Conservation (phyloP, 2,797 vertebrate genomes). For the Garrulus glandarius region DNA sequence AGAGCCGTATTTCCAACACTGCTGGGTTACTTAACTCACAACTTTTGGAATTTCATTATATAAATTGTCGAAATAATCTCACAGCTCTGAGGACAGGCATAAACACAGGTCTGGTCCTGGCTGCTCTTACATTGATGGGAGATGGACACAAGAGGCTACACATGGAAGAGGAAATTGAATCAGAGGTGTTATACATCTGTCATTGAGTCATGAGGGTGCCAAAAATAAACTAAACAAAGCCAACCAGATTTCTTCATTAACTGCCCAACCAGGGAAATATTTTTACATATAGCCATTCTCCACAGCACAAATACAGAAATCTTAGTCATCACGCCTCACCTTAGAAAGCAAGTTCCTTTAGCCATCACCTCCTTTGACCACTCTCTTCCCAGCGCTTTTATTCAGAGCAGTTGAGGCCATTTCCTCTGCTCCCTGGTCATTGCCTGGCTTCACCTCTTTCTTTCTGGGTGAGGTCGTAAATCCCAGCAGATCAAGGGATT, state of each 20-base stretch:
- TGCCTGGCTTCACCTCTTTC: constrained; percentile 41
- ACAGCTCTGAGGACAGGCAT: not conserved
- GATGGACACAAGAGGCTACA: accelerated
- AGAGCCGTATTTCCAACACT: not conserved
- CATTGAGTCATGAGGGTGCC: not conserved
- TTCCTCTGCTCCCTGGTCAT: constrained; percentile 14
- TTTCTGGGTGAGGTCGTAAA: constrained; percentile 21
- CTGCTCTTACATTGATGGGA: not conserved
- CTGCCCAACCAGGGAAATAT: not conserved
- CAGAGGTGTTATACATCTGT: not conserved
- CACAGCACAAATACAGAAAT: not conserved
- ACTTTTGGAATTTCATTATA: not conserved
- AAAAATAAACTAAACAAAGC: not conserved
- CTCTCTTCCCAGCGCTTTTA: not conserved
- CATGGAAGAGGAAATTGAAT: not conserved
- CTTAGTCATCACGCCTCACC: not conserved
- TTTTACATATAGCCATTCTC: not conserved
- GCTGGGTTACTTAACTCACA: not conserved
- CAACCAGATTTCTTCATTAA: not conserved
- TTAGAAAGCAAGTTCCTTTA: not conserved
- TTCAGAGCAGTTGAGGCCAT: not conserved
- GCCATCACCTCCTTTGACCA: not conserved
- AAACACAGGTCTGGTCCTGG: not conserved
- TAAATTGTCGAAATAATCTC: not conserved
- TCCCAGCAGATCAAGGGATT: constrained; percentile 61